phyloP scores from a whole-genome alignment of 2,113 vertebrate species.

The Cyanoderma ruficeps region DNA sequence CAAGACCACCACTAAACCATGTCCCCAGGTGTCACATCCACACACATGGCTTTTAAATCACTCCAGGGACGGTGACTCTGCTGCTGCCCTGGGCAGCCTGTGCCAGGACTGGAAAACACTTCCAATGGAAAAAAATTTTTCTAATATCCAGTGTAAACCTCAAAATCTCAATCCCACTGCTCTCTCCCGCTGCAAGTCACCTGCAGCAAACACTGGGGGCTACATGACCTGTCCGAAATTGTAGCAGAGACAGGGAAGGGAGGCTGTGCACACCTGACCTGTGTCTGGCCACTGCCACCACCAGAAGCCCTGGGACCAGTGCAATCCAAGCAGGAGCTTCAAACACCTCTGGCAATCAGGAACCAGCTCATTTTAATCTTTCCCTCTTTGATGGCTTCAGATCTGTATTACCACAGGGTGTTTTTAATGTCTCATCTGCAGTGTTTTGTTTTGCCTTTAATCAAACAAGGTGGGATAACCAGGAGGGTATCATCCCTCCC shows the following conservation, averaged over 20 bases:
- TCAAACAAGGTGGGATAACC: neutral
- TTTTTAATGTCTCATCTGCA: neutral
- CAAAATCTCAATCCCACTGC: neutral
- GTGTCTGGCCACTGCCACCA: accelerated
- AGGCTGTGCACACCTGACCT: neutral
- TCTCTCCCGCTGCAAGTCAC: neutral
- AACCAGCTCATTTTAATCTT: neutral
- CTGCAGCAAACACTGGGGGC: neutral
- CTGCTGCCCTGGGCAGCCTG: neutral
- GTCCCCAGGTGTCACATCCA: neutral
- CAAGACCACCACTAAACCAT: neutral
- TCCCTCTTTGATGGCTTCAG: neutral
- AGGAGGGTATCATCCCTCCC: neutral
- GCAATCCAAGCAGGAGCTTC: neutral
- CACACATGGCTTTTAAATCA: neutral
- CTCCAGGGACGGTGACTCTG: neutral
- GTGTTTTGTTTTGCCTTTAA: neutral
- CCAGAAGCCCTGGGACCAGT: neutral
- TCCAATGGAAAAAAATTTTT: neutral
- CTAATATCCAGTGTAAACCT: neutral
- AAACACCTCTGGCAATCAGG: neutral
- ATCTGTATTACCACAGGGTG: neutral
- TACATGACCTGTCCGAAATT: accelerated
- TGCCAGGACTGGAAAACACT: neutral
- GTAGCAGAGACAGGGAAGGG: neutral